These are phyloP conservation scores for Prunella fulvescens DNA, from an alignment of 2,113 vertebrate genomes.

Conservation along the genomic window DNA sequence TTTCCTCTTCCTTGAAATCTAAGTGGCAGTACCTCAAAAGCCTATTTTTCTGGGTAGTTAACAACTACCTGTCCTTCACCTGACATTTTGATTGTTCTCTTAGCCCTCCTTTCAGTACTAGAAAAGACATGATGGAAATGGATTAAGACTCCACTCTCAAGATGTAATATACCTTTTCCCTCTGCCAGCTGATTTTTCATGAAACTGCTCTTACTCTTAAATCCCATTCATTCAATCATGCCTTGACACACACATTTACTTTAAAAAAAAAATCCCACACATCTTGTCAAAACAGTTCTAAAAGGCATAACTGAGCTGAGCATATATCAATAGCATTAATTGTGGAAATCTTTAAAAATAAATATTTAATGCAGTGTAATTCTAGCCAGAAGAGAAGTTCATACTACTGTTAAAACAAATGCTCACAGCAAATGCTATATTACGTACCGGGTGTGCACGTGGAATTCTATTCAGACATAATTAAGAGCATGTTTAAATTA, in stretches of 20 bases:
- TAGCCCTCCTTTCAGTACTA: neutral
- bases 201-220: slow-evolving; percentile 8
- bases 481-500: slow-evolving; percentile 16
- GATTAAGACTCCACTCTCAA: neutral
- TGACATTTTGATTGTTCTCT: neutral
- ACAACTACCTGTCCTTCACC: neutral
- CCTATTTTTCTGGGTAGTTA: neutral
- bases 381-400: slow-evolving; percentile 1
- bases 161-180: neutral
- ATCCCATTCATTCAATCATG: slow-evolving; percentile 4
- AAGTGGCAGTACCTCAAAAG: neutral
- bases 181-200: neutral
- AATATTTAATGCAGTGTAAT: neutral
- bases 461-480: neutral
- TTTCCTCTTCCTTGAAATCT: neutral
- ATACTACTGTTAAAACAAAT: neutral
- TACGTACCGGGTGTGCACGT: neutral
- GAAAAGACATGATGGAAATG: neutral
- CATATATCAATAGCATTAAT: neutral
- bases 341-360: neutral
- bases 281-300: slow-evolving; percentile 31
- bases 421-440: neutral
- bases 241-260: slow-evolving; percentile 6
- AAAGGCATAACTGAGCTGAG: neutral
- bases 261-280: neutral